Evolutionary conservation across 2,113 vertebrate genomes (phyloP), one percentile per base, ranked within the genome.

Genomic region (Gracilinanus agilis): DNA sequence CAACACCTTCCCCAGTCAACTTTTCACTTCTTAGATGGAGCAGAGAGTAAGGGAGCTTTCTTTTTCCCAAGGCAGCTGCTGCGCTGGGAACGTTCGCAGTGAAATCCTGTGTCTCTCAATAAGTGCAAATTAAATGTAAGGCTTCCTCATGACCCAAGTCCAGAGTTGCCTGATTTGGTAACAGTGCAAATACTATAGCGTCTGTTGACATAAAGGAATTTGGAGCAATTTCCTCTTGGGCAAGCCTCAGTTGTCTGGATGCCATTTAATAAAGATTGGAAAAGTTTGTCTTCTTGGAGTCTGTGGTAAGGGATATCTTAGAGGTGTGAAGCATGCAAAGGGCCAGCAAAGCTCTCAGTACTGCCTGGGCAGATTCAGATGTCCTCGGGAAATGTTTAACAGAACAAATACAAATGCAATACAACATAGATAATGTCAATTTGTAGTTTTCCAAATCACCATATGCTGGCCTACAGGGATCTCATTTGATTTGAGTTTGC

Each of bases 121-220:
- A 96, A 91, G 29, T 93, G 75, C 44, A 61, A 93, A 89, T 11
- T 92, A 83, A 56, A 93, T 40, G 40, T 83, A 83, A 83, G 40
- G 67, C 67, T 83, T 83, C 34, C 67, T 83, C 13, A n/a, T 83
- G 34, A 40, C 67, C 6, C 67, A 83, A 19, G 16, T 56, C 40
- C 55, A 54, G 23, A 93, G 67, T 90, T 90, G 44, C 9, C 93
- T 27, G 24, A 89, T 90, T 93, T 93, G 92, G 83, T 9, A 92
- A 88, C 61, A 89, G 58, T 56, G 21, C 10, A 40, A 12, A 91
- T 83, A 23, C 92, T 83, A 75, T 9, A 95, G 29, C 9, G 21
- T 83, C 67, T 83, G 67, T n/a, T 83, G 1, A 90, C 94, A 34
- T 91, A 92, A 3, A 91, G 88, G 91, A 61, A 94, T 95, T 24